Base-by-base conservation (phyloP, 2,888 invertebrate species). In the Tetragonula carbonaria region DNA sequence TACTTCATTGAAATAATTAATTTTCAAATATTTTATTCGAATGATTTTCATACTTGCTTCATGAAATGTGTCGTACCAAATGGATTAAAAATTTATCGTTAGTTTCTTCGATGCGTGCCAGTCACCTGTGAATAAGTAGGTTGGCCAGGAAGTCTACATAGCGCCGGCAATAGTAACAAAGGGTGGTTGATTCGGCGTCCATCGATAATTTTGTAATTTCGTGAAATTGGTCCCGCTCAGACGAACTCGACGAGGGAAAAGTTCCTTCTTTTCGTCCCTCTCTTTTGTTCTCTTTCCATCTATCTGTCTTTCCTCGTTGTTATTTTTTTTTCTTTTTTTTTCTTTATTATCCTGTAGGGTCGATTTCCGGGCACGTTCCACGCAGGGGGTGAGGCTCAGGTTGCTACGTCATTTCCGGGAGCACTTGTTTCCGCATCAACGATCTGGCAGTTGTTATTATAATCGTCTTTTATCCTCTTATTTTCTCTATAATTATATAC, bases 331-430 rank as follows among this genome's bases (percentile, higher is more conserved):
- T 28, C 77, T 77, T 86, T 71, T 82, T 77, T 86, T 71, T 82
- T 81, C n/a, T 73, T 74, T 75, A 72, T 76, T 85, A 73, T 76
- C 72, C 85, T 80, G 83, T 84, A 91, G 91, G 90, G 90, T 90
- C 89, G 88, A 90, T 90, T 92, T 92, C 92, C 92, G 91, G 90
- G 67, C 87, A 86, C 85, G 88, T 86, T 87, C 91, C 77, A 88
- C 80, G 87, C 86, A 87, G 91, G 91, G 93, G 92, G 92, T 88
- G 87, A 86, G 68, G 8, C 8, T 70, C 82, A 82, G 74, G 84
- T 81, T 86, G 91, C 93, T 91, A 88, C 93, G 93, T 93, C 93
- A 94, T 89, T 93, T 93, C 93, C 93, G 93, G 86, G 92, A 93
- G 78, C 85, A 74, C 76, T 86, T 70, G 80, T 84, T 84, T 82